A percentile compares a stretch with the other conserved stretches of the same genome.
Conservation (phyloP, 1,140 invertebrate genomes). For the Heliothis virescens region DNA sequence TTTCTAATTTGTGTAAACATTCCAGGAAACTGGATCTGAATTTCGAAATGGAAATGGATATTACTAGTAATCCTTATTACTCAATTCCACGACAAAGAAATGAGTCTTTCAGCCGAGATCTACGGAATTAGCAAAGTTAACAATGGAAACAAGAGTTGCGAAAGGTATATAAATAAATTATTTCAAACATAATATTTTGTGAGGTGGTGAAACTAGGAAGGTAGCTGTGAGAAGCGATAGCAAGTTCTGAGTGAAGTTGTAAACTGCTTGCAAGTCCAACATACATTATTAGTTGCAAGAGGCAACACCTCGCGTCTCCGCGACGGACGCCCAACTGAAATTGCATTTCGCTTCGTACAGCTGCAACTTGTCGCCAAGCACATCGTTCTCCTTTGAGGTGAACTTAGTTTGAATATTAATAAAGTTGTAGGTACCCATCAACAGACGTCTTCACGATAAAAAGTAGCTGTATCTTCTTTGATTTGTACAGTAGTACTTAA, state of each 20-base stretch:
- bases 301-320: slow-evolving; percentile 18
- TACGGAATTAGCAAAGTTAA: not conserved
- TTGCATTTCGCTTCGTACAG: slow-evolving; percentile 32
- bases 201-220: not conserved
- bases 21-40: slow-evolving; percentile 1
- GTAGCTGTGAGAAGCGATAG: not conserved
- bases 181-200: not conserved
- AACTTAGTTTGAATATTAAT: slow-evolving; percentile 38
- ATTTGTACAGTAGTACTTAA: too few relatives aligned
- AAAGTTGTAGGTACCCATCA: slow-evolving; percentile 5
- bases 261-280: slow-evolving; percentile 18
- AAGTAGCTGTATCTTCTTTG: not conserved
- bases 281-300: slow-evolving; percentile 33
- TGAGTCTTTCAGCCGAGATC: not conserved
- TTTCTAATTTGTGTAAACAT: not conserved
- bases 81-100: not conserved
- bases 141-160: not conserved
- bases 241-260: slow-evolving; percentile 28
- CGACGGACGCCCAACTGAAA: slow-evolving; percentile 18
- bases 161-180: not conserved
- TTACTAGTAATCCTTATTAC: slow-evolving; percentile 23
- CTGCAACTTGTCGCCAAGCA: slow-evolving; percentile 28
- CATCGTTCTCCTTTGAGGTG: slow-evolving; percentile 13
- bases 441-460: not conserved
- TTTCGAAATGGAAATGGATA: not conserved